These are phyloP conservation scores for Brachionus rotundiformis DNA, from an alignment of 1,140 invertebrate genomes.

Conservation along the genomic window DNA sequence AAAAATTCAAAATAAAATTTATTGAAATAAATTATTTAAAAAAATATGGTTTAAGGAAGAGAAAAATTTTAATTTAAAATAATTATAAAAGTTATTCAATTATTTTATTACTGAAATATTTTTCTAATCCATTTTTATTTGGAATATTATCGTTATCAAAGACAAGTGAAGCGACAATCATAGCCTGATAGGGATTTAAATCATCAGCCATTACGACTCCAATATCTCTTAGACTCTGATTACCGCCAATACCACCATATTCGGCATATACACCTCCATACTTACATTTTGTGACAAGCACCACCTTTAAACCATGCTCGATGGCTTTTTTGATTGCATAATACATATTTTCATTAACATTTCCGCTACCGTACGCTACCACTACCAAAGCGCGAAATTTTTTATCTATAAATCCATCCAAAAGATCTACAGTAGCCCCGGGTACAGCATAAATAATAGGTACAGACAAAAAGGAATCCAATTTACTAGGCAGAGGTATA, in stretches of 20 bases:
- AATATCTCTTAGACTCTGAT: constrained; percentile 46
- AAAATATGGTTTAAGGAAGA: no score
- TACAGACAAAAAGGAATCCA: constrained; percentile 6
- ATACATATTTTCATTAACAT: constrained; percentile 51
- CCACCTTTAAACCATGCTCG: constrained; percentile 17
- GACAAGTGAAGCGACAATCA: constrained; percentile 44
- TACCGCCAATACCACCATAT: constrained; percentile 48
- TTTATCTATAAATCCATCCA: constrained; percentile 44
- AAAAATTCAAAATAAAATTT: no score
- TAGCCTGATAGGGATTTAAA: constrained; percentile 47
- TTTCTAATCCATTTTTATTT: background rate
- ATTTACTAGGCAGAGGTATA: constrained; percentile 26
- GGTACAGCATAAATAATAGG: constrained; percentile 34
- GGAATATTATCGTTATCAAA: background rate
- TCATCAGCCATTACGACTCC: constrained; percentile 51
- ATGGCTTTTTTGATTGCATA: constrained; percentile 47
- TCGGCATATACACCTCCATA: constrained; percentile 46
- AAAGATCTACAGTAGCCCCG: background rate
- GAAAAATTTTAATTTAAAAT: no score
- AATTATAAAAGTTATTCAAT: no score
- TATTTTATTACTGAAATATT: constrained; percentile 50
- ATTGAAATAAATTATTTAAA: no score
- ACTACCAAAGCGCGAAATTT: background rate
- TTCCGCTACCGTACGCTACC: constrained; percentile 41
- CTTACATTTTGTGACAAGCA: constrained; percentile 44